Base-by-base conservation (phyloP, 64 coral and sea anemone genomes). In the Actinia tenebrosa region DNA sequence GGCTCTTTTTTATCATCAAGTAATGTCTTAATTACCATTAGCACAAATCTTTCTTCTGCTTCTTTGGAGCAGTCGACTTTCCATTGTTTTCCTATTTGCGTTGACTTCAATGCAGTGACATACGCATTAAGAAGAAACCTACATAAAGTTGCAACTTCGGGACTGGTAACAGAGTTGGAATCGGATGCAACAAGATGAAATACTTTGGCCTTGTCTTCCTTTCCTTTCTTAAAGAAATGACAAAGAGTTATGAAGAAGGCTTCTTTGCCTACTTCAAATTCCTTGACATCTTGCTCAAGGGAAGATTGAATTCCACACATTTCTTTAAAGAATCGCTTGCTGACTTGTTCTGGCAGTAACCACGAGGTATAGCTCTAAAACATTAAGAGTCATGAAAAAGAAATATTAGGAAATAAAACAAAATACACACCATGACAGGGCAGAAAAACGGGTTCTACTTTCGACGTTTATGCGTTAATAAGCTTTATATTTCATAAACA, bases 171-270 rank as follows among this genome's bases (percentile, higher is more conserved):
- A 47, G 88, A 89, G 53, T 93, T 82, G 16, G 85, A 79, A 26
- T 96, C 94, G 71, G 94, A 90, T 27, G 88, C 81, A 50, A 96
- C 84, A n/a, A 87, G 81, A 61, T 93, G 93, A 85, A 96, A 88
- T 25, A 96, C 79, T 47, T 89, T 66, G n/a, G 91, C 91, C 42
- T 93, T 96, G 71, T 93, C 88, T 46, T 93, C 91, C 14, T 79
- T 92, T 26, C 87, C 82, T 56, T 69, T 89, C 82, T 88, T 93
- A 53, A 96, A 59, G 13, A 93, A 71, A 50, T 93, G 86, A n/a
- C 79, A 88, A 80, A 93, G 82, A 8, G 92, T 64, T 79, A 96
- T 80, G 68, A 88, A 88, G 64, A 87, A 91, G 42, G 91, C 88
- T 79, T 90, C 94, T 58, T 75, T 96, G 45, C 84, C 86, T 60